Conservation (phyloP, 2,113 vertebrate species). For the Eupsittula cactorum region DNA sequence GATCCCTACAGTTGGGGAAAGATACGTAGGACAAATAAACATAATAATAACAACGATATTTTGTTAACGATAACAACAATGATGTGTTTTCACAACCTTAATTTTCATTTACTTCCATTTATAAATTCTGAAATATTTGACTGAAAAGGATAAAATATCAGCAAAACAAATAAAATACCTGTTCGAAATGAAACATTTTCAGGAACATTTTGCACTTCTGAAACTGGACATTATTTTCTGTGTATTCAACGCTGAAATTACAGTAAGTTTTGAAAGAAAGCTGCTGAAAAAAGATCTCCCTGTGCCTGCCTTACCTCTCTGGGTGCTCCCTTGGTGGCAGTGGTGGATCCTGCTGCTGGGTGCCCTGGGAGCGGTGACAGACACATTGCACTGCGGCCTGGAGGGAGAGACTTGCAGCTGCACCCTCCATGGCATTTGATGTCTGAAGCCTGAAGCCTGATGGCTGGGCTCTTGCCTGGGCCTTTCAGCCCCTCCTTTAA, state of each 20-base stretch:
- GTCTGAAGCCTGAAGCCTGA: background rate
- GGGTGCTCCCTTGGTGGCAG: background rate
- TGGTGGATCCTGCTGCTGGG: background rate
- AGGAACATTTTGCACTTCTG: background rate
- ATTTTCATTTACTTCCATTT: background rate
- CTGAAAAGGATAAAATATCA: background rate
- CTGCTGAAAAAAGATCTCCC: background rate
- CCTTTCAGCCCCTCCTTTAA: constrained; percentile 25
- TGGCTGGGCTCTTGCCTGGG: background rate
- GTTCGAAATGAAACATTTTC: background rate
- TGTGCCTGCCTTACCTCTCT: constrained; percentile 15
- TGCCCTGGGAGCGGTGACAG: background rate
- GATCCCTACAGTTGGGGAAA: background rate
- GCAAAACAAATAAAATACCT: background rate
- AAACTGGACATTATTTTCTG: background rate
- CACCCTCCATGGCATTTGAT: background rate
- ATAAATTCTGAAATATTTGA: background rate
- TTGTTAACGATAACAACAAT: background rate
- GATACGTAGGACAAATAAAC: background rate
- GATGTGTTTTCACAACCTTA: rapidly evolving
- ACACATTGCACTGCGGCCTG: background rate
- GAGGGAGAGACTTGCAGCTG: background rate
- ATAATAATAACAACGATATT: background rate
- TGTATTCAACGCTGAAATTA: background rate
- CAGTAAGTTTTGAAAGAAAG: background rate